Evolutionary conservation across 2,888 invertebrate species (phyloP).

Genomic region (Andrena hattorfiana): DNA sequence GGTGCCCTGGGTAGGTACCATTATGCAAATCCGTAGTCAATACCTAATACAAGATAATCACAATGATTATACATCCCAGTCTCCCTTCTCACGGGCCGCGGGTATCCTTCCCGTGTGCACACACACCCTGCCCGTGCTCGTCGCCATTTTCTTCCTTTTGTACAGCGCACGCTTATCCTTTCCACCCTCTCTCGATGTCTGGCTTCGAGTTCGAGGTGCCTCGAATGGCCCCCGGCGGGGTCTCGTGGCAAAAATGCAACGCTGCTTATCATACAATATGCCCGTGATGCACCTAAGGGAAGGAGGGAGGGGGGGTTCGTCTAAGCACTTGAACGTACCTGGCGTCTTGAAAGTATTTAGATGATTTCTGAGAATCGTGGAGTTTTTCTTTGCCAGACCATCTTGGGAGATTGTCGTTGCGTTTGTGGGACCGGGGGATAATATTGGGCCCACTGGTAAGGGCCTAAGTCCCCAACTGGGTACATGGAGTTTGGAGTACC

Average conservation of each 20-base stretch:
- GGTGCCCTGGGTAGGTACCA: constrained; percentile 79
- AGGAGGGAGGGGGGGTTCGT: constrained; percentile 2
- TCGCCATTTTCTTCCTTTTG: constrained; percentile 38
- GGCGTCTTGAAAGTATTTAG: constrained; percentile 35
- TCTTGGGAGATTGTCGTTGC: too few species aligned
- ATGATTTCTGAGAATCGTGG: not conserved
- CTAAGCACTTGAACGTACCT: constrained; percentile 30
- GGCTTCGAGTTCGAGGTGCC: constrained; percentile 62
- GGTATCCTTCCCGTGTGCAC: constrained; percentile 58
- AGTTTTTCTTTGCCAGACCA: too few species aligned
- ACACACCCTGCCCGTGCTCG: constrained; percentile 54
- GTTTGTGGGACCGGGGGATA: too few species aligned
- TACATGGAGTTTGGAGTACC: too few species aligned
- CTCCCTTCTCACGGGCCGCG: constrained; percentile 71
- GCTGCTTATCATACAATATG: constrained; percentile 84
- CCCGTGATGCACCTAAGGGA: constrained; percentile 70
- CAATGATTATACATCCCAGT: constrained; percentile 83
- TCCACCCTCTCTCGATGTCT: constrained; percentile 63
- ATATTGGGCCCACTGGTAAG: too few species aligned
- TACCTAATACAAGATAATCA: constrained; percentile 85
- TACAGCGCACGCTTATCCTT: constrained; percentile 67
- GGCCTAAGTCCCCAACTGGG: too few species aligned
- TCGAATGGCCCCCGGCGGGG: constrained; percentile 64
- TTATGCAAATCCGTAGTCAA: constrained; percentile 85
- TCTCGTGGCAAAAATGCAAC: constrained; percentile 78